These are phyloP conservation scores for Drepana falcataria DNA, from an alignment of 2,888 invertebrate species.

Conservation along the genomic window DNA sequence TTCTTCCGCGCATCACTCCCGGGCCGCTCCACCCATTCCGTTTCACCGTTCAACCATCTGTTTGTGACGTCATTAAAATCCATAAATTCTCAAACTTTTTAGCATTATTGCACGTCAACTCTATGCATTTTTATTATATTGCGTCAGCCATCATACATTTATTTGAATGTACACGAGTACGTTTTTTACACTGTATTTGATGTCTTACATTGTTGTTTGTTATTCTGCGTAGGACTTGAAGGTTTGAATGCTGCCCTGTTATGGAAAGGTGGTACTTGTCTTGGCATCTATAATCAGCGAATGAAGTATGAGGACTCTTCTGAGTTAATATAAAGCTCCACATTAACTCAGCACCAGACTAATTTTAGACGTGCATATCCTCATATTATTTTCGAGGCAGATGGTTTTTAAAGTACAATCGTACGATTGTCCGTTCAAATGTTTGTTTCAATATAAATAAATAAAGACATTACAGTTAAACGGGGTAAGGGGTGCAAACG, in stretches of 20 bases:
- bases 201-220: slow-evolving; percentile 24
- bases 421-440: too few species aligned
- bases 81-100: slow-evolving; percentile 12
- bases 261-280: slow-evolving; percentile 37
- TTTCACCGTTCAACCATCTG: slow-evolving; percentile 69
- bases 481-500: slow-evolving; percentile 14
- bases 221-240: slow-evolving; percentile 44
- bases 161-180: neutral
- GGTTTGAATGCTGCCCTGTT: slow-evolving; percentile 34
- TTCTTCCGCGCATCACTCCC: slow-evolving; percentile 49
- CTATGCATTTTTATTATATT: neutral
- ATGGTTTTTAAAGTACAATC: too few species aligned
- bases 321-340: neutral
- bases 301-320: slow-evolving; percentile 30
- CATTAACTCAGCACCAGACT: neutral
- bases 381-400: too few species aligned
- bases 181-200: neutral
- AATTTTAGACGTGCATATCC: too few species aligned
- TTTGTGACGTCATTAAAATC: slow-evolving; percentile 8
- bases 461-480: slow-evolving; percentile 17
- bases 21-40: slow-evolving; percentile 62
- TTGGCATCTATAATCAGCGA: slow-evolving; percentile 27
- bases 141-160: neutral
- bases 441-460: neutral
- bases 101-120: neutral